These are phyloP conservation scores for Natrix natrix DNA, from an alignment of 2,797 vertebrate species.

Conservation along the genomic window DNA sequence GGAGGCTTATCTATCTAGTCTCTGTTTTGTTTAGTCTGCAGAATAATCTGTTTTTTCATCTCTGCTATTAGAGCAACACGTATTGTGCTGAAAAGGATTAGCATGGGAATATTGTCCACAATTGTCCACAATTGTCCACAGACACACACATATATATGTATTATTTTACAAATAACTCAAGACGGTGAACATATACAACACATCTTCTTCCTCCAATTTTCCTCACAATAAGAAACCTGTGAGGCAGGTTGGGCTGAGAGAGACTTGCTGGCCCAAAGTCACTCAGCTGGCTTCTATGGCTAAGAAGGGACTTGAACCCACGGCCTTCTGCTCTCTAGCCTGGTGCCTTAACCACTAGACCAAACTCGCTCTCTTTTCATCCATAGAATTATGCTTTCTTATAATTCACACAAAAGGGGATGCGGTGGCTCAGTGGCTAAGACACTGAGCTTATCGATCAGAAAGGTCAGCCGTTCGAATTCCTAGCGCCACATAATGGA, in stretches of 20 bases:
- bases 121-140: constrained; percentile 50
- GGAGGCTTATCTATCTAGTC: constrained; percentile 57
- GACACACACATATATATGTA: too few relatives aligned
- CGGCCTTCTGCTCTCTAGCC: neutral
- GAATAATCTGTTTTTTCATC: constrained; percentile 65
- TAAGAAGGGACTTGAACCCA: neutral
- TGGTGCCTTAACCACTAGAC: neutral
- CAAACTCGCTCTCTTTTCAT: neutral
- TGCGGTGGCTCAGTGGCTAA: too few relatives aligned
- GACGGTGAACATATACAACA: neutral
- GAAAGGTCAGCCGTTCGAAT: too few relatives aligned
- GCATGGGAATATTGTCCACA: constrained; percentile 50
- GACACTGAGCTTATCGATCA: too few relatives aligned
- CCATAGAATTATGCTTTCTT: neutral
- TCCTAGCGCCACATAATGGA: too few relatives aligned
- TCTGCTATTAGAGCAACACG: constrained; percentile 53
- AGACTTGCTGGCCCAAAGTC: neutral
- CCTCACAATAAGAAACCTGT: neutral
- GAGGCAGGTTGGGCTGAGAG: neutral
- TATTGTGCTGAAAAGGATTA: constrained; percentile 56
- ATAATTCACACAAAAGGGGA: too few relatives aligned
- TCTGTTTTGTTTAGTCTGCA: constrained; percentile 63
- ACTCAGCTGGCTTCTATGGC: neutral
- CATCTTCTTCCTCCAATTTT: neutral
- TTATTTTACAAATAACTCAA: neutral